Evolutionary conservation across 2,888 invertebrate species (phyloP).

Genomic region (Cheilosia grossa): DNA sequence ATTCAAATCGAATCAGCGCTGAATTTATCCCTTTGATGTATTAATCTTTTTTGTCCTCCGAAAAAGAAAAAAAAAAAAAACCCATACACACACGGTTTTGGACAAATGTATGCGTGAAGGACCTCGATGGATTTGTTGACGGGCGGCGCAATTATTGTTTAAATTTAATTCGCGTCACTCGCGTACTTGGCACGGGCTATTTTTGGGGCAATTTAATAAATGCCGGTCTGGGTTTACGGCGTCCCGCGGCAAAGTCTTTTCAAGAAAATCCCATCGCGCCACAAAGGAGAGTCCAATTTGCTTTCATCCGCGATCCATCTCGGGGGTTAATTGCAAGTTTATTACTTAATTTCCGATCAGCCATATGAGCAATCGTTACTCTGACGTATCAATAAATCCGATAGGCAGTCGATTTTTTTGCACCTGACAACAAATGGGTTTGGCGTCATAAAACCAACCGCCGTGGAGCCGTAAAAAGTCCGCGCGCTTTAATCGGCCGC

Average conservation of each 20-base stretch:
- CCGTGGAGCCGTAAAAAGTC: conserved; percentile 10
- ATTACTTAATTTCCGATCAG: conserved; percentile 77
- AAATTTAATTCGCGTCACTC: conserved; percentile 64
- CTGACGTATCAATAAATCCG: conserved; percentile 76
- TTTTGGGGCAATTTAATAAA: conserved; percentile 48
- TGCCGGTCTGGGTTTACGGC: conserved; percentile 33
- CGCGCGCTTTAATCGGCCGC: conserved; percentile 25
- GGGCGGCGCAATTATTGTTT: conserved; percentile 62
- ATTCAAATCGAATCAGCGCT: conserved; percentile 75
- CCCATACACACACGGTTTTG: conserved; percentile 10
- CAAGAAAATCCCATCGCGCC: conserved; percentile 15
- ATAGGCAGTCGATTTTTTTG: conserved; percentile 67
- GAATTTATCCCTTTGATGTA: conserved; percentile 75
- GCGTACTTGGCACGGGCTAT: conserved; percentile 20
- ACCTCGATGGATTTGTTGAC: conserved; percentile 28
- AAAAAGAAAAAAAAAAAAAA: conserved; percentile 36
- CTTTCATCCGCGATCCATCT: conserved; percentile 22
- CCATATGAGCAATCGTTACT: conserved; percentile 66
- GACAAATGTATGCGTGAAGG: conserved; percentile 10
- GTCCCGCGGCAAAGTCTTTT: conserved; percentile 19
- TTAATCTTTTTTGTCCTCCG: conserved; percentile 65
- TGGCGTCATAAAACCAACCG: conserved; percentile 41
- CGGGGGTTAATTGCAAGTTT: conserved; percentile 71
- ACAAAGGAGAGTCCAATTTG: conserved; percentile 10
- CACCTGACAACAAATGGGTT: conserved; percentile 53